phyloP scores from a whole-genome alignment of 1,140 invertebrate species.

The Nebria ingens region DNA sequence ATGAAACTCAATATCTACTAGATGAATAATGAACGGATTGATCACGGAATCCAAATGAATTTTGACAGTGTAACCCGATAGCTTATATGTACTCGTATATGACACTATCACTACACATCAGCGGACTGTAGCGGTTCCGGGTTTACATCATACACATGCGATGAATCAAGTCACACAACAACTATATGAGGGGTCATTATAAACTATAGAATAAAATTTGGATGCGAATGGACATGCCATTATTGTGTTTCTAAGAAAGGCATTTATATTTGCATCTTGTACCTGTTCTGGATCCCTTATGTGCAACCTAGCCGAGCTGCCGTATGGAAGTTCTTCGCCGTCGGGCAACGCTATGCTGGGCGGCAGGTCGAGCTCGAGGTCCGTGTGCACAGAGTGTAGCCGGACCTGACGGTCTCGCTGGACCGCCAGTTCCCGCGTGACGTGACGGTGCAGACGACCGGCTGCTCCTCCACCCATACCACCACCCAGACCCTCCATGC shows the following conservation, averaged over 20 bases:
- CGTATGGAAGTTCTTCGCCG: slow-evolving; percentile 57
- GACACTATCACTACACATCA: too few relatives aligned
- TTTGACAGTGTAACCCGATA: background rate
- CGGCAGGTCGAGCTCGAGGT: slow-evolving; percentile 53
- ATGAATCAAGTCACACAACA: too few relatives aligned
- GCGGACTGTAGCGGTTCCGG: too few relatives aligned
- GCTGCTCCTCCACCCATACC: slow-evolving; percentile 26
- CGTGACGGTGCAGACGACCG: slow-evolving; percentile 15
- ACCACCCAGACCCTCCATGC: slow-evolving; percentile 32
- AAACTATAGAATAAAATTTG: too few relatives aligned
- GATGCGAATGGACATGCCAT: too few relatives aligned
- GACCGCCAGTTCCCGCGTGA: slow-evolving; percentile 35
- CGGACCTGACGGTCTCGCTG: slow-evolving; percentile 43
- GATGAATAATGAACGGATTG: too few relatives aligned
- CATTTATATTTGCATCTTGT: slow-evolving; percentile 14
- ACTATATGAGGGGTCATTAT: too few relatives aligned
- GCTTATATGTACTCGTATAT: too few relatives aligned
- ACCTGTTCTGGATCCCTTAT: slow-evolving; percentile 53
- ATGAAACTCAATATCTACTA: too few relatives aligned
- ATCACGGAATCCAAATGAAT: background rate
- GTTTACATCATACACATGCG: too few relatives aligned
- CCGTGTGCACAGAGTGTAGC: slow-evolving; percentile 46
- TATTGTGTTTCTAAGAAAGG: too few relatives aligned
- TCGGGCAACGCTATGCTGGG: slow-evolving; percentile 57
- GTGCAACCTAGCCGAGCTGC: slow-evolving; percentile 47